Evolutionary conservation across 2,888 invertebrate species (phyloP), one percentile per base, ranked within the genome.

Genomic region (Nymphalis urticae): DNA sequence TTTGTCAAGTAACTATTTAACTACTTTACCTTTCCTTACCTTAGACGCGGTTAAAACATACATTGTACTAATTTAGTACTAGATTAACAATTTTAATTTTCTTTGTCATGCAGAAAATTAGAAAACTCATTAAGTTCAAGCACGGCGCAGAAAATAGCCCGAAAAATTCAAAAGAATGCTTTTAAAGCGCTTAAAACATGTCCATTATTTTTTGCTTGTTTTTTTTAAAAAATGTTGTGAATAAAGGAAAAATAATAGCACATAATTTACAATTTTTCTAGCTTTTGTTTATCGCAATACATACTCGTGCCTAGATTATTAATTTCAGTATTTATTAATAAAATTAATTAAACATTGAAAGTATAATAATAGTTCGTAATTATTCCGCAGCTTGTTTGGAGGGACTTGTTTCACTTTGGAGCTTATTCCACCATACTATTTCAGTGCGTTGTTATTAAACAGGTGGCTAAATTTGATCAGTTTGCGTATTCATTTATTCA

Each of bases 41-140:
- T 27, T 3, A 27, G 17, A 32, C 17, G 17, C 21, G 21, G 2
- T 7, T n/a, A n/a, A 27, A 56, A 56, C 32, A n/a, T 32, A 32
- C 27, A 7, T 8, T 32, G 17, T 27, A 32, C 6, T 32, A 56
- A 32, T 32, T 54, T 54, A 48, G 48, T 56, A 19, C n/a, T 36
- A 27, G 21, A 61, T 36, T 21, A 61, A 54, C 9, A 53, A 24
- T 42, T n/a, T 50, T 50, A 66, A 51, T 60, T 62, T 36, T 48
- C 19, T 27, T 36, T 21, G 54, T 47, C 21, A 54, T 54, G 62
- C 53, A 47, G 48, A 66, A 51, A 62, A 62, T 66, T 54, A 62
- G 36, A 56, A 62, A 66, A 62, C 54, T 53, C 60, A 66, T 66
- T 66, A 61, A 54, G 48, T 19, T n/a, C 53, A 32, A 65, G 65